Evolutionary conservation across 2,888 invertebrate species (phyloP).

Genomic region (Polyommatus icarus): DNA sequence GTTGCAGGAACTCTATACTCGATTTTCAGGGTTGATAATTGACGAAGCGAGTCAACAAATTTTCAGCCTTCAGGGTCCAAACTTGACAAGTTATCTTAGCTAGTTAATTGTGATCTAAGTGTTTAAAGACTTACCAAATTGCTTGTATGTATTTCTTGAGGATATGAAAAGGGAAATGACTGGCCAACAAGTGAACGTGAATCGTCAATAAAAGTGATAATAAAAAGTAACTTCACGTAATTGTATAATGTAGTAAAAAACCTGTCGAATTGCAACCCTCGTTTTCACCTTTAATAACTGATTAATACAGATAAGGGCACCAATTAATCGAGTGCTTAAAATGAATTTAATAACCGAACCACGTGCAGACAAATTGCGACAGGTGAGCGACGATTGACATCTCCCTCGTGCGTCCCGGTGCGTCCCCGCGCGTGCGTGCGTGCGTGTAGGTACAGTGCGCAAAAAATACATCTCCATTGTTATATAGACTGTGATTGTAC

Average conservation of each 20-base stretch:
- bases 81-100: neutral
- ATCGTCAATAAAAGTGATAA: neutral
- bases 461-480: conserved; percentile 1
- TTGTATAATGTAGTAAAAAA: neutral
- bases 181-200: neutral
- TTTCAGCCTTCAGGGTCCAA: too few species aligned
- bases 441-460: neutral
- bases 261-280: neutral
- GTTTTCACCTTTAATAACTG: neutral
- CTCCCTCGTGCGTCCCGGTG: conserved; percentile 10
- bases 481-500: too few species aligned
- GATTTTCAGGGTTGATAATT: neutral
- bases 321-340: conserved; percentile 63
- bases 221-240: neutral
- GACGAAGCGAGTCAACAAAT: neutral
- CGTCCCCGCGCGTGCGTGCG: neutral
- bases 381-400: conserved; percentile 47
- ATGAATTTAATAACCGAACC: conserved; percentile 70
- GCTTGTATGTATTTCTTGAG: neutral
- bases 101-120: neutral
- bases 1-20: neutral
- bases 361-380: conserved; percentile 72
- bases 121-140: neutral
- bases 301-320: conserved; percentile 58
- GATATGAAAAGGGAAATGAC: neutral